Evolutionary conservation across 2,888 invertebrate genomes (phyloP).

Genomic region (Acanthoscelides obtectus): DNA sequence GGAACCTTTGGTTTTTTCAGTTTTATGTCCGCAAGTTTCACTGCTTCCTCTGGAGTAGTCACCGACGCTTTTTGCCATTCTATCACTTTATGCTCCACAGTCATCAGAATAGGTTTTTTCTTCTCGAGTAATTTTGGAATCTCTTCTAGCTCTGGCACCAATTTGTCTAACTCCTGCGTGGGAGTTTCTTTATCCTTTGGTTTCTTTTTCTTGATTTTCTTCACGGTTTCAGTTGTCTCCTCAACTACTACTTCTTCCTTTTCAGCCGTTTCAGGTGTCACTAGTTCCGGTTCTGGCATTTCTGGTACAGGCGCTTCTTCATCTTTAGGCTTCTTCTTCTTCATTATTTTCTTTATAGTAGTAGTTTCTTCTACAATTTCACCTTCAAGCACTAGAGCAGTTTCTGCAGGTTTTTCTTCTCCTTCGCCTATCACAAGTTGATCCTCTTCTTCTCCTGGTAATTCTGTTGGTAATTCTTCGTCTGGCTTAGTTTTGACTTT

Average conservation of each 20-base stretch:
- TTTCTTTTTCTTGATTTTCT: slow-evolving; percentile 42
- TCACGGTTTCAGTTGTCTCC: slow-evolving; percentile 28
- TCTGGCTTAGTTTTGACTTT: slow-evolving; percentile 13
- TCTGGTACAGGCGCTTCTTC: slow-evolving; percentile 4
- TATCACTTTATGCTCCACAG: slow-evolving; percentile 26
- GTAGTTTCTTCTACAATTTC: slow-evolving; percentile 18
- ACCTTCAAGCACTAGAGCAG: background rate
- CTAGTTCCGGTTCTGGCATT: background rate
- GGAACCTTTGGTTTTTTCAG: slow-evolving; percentile 43
- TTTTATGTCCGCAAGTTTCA: slow-evolving; percentile 52
- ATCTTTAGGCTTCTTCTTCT: background rate
- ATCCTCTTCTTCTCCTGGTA: slow-evolving; percentile 19
- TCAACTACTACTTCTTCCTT: slow-evolving; percentile 15
- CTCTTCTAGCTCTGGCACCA: slow-evolving; percentile 1
- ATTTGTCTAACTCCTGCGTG: slow-evolving; percentile 29
- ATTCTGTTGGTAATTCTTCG: slow-evolving; percentile 31
- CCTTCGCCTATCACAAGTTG: background rate
- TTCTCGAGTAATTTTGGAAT: slow-evolving; percentile 6
- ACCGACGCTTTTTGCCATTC: slow-evolving; percentile 42
- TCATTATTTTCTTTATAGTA: background rate
- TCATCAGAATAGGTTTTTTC: slow-evolving; percentile 17
- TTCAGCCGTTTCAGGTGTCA: slow-evolving; percentile 12
- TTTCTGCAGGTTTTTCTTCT: slow-evolving; percentile 8
- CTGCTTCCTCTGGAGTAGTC: slow-evolving; percentile 35
- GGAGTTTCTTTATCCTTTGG: slow-evolving; percentile 40